phyloP scores from a whole-genome alignment of 2,113 vertebrate genomes.

The Entelurus aequoreus region DNA sequence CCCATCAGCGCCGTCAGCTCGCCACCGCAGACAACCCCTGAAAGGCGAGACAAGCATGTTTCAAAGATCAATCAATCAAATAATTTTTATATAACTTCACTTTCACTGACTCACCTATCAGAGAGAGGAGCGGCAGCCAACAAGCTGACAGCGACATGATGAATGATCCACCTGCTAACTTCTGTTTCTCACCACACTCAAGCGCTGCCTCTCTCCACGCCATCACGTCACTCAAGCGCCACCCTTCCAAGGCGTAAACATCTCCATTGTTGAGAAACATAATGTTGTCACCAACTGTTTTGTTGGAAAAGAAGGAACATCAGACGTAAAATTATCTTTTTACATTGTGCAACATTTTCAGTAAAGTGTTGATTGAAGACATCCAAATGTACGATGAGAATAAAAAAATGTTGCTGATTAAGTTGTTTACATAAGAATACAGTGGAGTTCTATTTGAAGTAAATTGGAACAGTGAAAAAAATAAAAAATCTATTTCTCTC shows the following conservation, averaged over 20 bases:
- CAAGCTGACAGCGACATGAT: not conserved
- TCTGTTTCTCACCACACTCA: not conserved
- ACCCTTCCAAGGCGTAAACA: not conserved
- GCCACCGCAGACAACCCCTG: not conserved
- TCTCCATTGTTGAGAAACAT: too few relatives aligned
- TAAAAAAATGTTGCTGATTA: too few relatives aligned
- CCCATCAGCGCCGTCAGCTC: not conserved
- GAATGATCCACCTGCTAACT: not conserved
- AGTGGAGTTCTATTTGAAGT: too few relatives aligned
- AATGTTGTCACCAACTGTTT: too few relatives aligned
- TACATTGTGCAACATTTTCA: too few relatives aligned
- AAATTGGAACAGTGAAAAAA: too few relatives aligned
- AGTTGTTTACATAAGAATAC: too few relatives aligned
- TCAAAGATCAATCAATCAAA: not conserved
- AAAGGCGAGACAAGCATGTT: not conserved
- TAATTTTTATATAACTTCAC: not conserved
- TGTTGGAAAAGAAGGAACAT: too few relatives aligned
- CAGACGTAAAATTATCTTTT: too few relatives aligned
- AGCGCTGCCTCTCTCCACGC: not conserved
- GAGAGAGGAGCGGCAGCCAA: not conserved
- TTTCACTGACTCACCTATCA: not conserved
- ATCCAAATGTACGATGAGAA: too few relatives aligned
- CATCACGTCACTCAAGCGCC: not conserved
- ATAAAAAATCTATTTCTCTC: too few relatives aligned
- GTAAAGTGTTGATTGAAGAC: too few relatives aligned